Evolutionary conservation across 2,888 invertebrate species (phyloP).

Genomic region (Norana najaformis): DNA sequence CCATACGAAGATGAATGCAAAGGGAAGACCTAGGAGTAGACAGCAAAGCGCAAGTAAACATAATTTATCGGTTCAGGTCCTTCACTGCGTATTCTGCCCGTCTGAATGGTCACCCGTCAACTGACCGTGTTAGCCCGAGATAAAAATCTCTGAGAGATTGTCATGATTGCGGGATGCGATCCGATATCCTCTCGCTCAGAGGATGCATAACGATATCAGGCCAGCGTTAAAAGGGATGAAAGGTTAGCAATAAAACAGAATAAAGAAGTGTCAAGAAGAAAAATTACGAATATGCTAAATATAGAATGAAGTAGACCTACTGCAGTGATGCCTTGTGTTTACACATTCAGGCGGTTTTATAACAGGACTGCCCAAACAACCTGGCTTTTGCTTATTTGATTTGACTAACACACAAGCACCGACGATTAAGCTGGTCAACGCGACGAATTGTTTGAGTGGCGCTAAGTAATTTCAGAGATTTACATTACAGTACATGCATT

Average conservation of each 20-base stretch:
- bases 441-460: neutral
- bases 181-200: neutral
- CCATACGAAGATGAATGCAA: neutral
- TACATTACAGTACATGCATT: neutral
- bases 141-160: neutral
- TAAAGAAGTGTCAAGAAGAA: neutral
- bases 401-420: neutral
- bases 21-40: neutral
- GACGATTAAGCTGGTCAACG: neutral
- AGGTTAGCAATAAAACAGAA: conserved; percentile 3
- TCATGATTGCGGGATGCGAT: neutral
- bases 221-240: neutral
- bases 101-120: neutral
- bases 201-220: neutral
- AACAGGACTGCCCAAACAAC: neutral
- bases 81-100: neutral
- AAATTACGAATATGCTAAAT: neutral
- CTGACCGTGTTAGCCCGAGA: neutral
- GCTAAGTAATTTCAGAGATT: neutral
- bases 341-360: neutral
- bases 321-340: neutral
- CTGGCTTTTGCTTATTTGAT: neutral
- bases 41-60: neutral
- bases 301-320: neutral
- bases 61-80: neutral